Conservation (phyloP, 23 tunicate genomes). For the Trididemnum miniatum region DNA sequence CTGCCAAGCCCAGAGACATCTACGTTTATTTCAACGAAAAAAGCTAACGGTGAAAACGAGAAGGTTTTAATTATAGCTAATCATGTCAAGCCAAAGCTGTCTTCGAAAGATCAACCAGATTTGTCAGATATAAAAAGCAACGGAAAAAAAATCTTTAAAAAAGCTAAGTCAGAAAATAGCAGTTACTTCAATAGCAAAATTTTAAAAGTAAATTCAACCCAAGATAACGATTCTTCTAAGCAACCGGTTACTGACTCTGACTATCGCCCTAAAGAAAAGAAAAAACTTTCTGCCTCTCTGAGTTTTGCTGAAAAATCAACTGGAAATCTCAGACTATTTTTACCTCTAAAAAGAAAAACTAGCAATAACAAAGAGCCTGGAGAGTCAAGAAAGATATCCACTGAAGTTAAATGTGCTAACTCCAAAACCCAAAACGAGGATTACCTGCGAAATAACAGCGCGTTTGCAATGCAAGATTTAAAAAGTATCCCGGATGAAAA, state of each 20-base stretch:
- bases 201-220: not conserved
- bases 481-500: not conserved
- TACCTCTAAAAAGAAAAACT: constrained; percentile 1
- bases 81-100: not conserved
- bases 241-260: not conserved
- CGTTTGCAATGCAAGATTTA: not conserved
- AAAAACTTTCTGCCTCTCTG: constrained; percentile 12
- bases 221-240: not conserved
- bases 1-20: not conserved
- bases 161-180: constrained; percentile 17
- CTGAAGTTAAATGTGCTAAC: not conserved
- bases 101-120: not conserved
- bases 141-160: not conserved
- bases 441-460: not conserved
- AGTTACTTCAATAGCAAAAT: not conserved
- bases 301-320: constrained; percentile 8
- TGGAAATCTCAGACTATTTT: not conserved
- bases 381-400: not conserved
- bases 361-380: not conserved
- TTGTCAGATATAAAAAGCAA: not conserved
- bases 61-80: not conserved
- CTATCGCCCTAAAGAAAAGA: constrained; percentile 15
- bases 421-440: not conserved
- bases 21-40: not conserved
- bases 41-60: not conserved